Evolutionary conservation across 2,113 vertebrate genomes (phyloP).

Genomic region (Rattus rattus): DNA sequence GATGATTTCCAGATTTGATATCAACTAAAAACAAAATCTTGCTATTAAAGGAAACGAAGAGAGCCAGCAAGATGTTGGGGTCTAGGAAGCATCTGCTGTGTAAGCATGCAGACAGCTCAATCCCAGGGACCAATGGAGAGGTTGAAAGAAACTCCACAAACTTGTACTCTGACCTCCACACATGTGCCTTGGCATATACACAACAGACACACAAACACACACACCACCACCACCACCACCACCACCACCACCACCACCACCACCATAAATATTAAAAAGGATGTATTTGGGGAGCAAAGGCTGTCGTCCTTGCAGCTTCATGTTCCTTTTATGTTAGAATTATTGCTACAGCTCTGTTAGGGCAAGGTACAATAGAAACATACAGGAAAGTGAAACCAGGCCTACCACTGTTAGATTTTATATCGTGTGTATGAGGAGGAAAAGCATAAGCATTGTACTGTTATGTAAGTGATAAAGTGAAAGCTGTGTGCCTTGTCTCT

Average conservation of each 20-base stretch:
- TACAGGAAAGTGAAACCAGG: conserved; percentile 9
- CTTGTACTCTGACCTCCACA: not conserved
- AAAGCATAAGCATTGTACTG: not conserved
- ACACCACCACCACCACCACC: too few relatives aligned
- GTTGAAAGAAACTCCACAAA: not conserved
- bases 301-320: not conserved
- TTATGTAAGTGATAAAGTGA: not conserved
- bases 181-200: not conserved
- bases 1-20: conserved; percentile 3
- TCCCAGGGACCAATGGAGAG: not conserved
- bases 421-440: not conserved
- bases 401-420: not conserved
- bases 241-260: too few relatives aligned
- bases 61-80: not conserved
- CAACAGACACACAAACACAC: accelerated
- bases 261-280: not conserved
- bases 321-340: not conserved
- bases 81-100: not conserved
- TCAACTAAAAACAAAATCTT: conserved; percentile 47
- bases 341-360: not conserved
- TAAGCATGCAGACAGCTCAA: not conserved
- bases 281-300: not conserved
- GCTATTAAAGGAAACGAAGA: not conserved
- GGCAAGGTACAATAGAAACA: not conserved
- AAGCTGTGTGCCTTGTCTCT: not conserved